phyloP scores from a whole-genome alignment of 2,797 vertebrate genomes.

The Lepus townsendii region DNA sequence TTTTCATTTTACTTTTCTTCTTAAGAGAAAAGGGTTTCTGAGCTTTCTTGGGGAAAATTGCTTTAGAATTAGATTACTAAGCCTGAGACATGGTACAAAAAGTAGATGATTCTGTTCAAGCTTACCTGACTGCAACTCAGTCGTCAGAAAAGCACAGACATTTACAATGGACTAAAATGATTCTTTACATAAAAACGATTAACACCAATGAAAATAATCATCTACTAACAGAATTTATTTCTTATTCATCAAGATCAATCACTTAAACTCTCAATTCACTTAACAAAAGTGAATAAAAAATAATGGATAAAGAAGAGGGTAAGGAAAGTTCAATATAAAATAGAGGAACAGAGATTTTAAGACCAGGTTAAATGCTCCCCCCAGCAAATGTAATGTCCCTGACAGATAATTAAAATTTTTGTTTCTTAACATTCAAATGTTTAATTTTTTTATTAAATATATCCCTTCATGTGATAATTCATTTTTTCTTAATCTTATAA shows the following conservation, averaged over 20 bases:
- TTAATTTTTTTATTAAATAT: not conserved
- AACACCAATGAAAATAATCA: not conserved
- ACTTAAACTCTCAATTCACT: not conserved
- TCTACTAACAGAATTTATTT: not conserved
- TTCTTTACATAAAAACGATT: not conserved
- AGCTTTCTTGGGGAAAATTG: slow-evolving; percentile 47
- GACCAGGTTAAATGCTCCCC: accelerated
- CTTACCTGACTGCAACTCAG: not conserved
- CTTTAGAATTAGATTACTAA: slow-evolving; percentile 37
- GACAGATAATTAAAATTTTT: not conserved
- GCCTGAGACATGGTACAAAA: not conserved
- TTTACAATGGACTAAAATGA: slow-evolving; percentile 31
- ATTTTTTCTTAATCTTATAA: not conserved
- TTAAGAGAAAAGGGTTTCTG: slow-evolving; percentile 51
- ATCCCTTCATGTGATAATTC: not conserved
- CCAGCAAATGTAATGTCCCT: not conserved
- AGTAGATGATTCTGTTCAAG: not conserved
- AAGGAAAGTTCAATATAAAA: not conserved
- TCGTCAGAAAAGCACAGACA: not conserved
- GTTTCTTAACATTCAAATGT: not conserved
- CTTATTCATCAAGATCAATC: not conserved
- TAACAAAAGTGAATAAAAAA: not conserved
- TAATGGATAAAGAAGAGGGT: not conserved
- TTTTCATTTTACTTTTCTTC: slow-evolving; percentile 57
- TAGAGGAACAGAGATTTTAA: not conserved